Percentiles rank a stretch among this genome's conserved stretches.
Evolutionary conservation across 2,113 vertebrate genomes (phyloP).

Genomic region (Chroicocephalus ridibundus): DNA sequence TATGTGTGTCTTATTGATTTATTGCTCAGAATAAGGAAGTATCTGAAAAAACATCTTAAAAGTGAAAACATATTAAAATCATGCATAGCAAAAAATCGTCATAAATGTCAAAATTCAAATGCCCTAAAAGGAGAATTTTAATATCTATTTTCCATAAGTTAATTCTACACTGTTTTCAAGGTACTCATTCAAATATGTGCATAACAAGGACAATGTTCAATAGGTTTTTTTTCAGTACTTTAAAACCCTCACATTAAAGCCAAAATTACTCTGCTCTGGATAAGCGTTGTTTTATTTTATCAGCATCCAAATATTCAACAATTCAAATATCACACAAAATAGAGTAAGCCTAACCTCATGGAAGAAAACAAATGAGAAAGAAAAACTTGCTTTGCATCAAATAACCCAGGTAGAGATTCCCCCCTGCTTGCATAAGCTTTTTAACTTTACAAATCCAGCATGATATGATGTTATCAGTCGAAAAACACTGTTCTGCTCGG

Average conservation of each 20-base stretch:
- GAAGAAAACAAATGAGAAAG: not conserved
- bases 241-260: not conserved
- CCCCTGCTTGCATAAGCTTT: not conserved
- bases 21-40: not conserved
- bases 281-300: not conserved
- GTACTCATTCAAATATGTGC: not conserved
- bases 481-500: not conserved
- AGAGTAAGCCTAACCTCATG: not conserved
- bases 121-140: not conserved
- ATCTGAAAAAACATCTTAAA: not conserved
- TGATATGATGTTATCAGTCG: not conserved
- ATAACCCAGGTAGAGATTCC: not conserved
- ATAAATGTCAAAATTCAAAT: not conserved
- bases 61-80: not conserved
- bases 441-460: not conserved
- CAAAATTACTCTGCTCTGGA: not conserved
- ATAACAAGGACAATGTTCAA: not conserved
- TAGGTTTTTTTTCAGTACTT: not conserved
- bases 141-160: not conserved
- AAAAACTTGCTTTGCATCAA: not conserved
- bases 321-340: not conserved
- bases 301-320: not conserved
- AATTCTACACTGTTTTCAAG: not conserved
- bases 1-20: not conserved
- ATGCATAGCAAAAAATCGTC: not conserved